Conservation (phyloP, 2,113 vertebrate genomes). For the Scomber colias region DNA sequence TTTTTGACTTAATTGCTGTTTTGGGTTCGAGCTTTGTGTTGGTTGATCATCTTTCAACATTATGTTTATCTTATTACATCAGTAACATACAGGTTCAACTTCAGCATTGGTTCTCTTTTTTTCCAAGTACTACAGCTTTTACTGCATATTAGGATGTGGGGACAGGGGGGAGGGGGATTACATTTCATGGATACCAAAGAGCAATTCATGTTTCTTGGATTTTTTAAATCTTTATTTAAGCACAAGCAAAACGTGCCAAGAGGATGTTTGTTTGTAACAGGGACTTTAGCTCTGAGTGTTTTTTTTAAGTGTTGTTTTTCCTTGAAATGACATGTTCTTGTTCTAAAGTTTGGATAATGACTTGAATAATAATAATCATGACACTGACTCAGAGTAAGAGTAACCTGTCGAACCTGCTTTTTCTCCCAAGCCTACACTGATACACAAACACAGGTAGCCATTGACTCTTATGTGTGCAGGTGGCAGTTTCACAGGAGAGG, state of each 20-base stretch:
- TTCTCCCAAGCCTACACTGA: background rate
- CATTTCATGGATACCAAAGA: slow-evolving; percentile 75
- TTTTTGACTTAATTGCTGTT: slow-evolving; percentile 5
- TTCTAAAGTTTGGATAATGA: slow-evolving; percentile 55
- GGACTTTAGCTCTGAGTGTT: slow-evolving; percentile 5
- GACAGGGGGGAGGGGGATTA: background rate
- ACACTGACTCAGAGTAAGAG: slow-evolving; percentile 27
- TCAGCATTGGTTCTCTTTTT: slow-evolving; percentile 8
- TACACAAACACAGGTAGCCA: background rate
- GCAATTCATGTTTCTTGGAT: background rate
- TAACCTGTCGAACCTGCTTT: slow-evolving; percentile 69
- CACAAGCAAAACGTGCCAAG: slow-evolving; percentile 36
- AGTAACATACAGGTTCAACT: slow-evolving; percentile 18
- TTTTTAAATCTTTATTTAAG: slow-evolving; percentile 29
- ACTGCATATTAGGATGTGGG: slow-evolving; percentile 13
- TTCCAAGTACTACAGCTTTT: background rate
- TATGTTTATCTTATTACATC: slow-evolving; percentile 2
- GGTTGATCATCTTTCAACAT: background rate
- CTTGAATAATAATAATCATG: slow-evolving; percentile 65
- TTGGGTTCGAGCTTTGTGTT: slow-evolving; percentile 6
- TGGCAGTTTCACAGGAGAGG: slow-evolving; percentile 33
- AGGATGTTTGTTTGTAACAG: slow-evolving; percentile 17
- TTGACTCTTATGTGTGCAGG: background rate
- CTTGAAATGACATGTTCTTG: slow-evolving; percentile 33
- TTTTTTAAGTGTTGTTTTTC: slow-evolving; percentile 4